Base-by-base conservation (phyloP, 2,113 vertebrate species). In the Hippotragus niger region DNA sequence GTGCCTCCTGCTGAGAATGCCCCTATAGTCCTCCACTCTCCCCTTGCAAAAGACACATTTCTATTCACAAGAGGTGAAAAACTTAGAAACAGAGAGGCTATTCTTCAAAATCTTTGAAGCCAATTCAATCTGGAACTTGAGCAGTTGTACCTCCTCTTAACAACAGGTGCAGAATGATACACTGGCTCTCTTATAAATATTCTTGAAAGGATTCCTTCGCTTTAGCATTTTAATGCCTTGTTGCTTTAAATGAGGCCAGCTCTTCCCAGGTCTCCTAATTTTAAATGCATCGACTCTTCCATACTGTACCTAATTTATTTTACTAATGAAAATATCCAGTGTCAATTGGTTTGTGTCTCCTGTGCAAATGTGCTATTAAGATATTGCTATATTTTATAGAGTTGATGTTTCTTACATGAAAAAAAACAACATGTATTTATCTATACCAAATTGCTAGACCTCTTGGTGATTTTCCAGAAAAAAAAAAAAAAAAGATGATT, bases 21-120 rank as follows among this genome's bases (percentile, higher is more conserved):
- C 91, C 97, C 97, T 97, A 88, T 67, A 82, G 96, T 96, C 96
- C 58, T 52, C 84, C 96, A 62, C 62, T 97, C 90, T 97, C 97
- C 94, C 95, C 67, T 89, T 62, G 62, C 29, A 94, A 97, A 95
- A 98, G 96, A 99, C 92, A 98, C 58, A 97, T 95, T 93, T 87
- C 98, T 93, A 98, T 99, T 99, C 98, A 99, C 78, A 7, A 92
- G 92, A 58, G 45, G 92, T 11, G 89, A 96, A 95, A 97, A 97
- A 57, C 80, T 94, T 60, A 80, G 91, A 82, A 84, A 98, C 97
- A 99, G 85, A 98, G 98, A 87, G 82, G 62, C 97, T 98, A 91
- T 99, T 98, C 98, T 98, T 91, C 36, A 88, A 87, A 83, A 88
- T 96, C 96, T 98, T 98, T 98, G 98, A 99, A 98, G 97, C 98